phyloP scores from a whole-genome alignment of 2,888 invertebrate species.

The Sesia apiformis region DNA sequence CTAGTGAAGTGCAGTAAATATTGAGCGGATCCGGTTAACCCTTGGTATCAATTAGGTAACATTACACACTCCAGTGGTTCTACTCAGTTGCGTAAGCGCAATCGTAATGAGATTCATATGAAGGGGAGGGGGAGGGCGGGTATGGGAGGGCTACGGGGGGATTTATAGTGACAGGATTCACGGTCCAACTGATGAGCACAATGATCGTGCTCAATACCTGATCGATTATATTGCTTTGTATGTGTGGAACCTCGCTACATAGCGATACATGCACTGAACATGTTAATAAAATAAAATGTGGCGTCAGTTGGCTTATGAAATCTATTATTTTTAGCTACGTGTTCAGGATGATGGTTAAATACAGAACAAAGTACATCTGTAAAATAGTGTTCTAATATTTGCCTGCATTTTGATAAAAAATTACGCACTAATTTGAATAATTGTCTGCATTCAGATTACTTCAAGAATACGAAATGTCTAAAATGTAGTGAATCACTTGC shows the following conservation, averaged over 20 bases:
- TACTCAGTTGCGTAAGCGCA: constrained; percentile 66
- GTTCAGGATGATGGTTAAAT: too few relatives aligned
- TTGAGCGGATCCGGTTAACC: constrained; percentile 13
- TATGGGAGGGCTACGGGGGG: constrained; percentile 17
- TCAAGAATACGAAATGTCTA: too few relatives aligned
- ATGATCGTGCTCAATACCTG: constrained; percentile 68
- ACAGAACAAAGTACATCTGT: too few relatives aligned
- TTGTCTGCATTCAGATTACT: too few relatives aligned
- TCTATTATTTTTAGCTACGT: too few relatives aligned
- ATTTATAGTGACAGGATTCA: constrained; percentile 67
- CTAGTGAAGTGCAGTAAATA: not conserved
- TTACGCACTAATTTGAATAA: too few relatives aligned
- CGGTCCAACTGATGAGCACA: constrained; percentile 67
- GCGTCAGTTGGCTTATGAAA: too few relatives aligned
- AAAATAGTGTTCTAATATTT: too few relatives aligned
- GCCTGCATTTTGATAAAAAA: too few relatives aligned
- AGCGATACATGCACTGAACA: not conserved
- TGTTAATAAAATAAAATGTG: too few relatives aligned
- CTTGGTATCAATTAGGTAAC: constrained; percentile 38
- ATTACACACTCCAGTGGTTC: constrained; percentile 53
- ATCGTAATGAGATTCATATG: constrained; percentile 68
- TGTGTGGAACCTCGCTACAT: constrained; percentile 6
- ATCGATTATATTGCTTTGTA: constrained; percentile 66
- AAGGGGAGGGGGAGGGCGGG: constrained; percentile 26
- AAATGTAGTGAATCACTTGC: too few relatives aligned